Conservation (phyloP, 2,888 invertebrate genomes). For the Therioaphis trifolii region DNA sequence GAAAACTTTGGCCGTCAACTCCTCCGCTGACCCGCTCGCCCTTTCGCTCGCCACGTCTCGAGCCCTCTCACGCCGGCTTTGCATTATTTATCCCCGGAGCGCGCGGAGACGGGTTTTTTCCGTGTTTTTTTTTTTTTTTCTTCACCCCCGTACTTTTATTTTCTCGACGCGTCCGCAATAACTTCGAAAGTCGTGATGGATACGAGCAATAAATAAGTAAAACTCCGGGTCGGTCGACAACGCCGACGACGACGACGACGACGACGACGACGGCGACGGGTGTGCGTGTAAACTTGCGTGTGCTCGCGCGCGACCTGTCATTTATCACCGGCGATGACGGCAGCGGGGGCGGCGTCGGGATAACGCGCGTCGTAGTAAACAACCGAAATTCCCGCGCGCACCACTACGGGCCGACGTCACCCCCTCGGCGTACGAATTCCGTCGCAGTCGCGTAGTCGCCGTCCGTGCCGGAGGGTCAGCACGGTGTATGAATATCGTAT, state of each 20-base stretch:
- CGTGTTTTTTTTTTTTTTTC: background rate
- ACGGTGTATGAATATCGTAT: conserved; percentile 47
- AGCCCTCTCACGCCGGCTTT: background rate
- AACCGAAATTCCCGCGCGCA: conserved; percentile 20
- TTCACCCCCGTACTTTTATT: conserved; percentile 13
- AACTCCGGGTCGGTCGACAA: conserved; percentile 13
- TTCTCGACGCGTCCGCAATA: conserved; percentile 59
- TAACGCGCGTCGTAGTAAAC: conserved; percentile 19
- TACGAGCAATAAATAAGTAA: conserved; percentile 57
- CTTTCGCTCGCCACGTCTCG: background rate
- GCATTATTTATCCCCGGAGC: conserved; percentile 40
- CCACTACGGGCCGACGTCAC: too few species aligned
- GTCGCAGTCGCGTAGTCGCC: background rate
- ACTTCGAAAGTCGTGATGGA: conserved; percentile 56
- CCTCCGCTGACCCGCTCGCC: background rate
- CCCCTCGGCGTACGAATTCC: conserved; percentile 40
- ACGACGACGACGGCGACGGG: too few species aligned
- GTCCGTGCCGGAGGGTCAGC: background rate
- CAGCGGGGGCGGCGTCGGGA: background rate
- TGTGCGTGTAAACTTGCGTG: too few species aligned
- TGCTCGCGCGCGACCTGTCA: conserved; percentile 46
- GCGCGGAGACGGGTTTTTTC: background rate
- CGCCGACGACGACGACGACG: too few species aligned
- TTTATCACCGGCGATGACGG: conserved; percentile 16
- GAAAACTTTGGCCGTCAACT: conserved; percentile 30